These are phyloP conservation scores for Charanyca ferruginea DNA, from an alignment of 2,888 invertebrate species.

Conservation along the genomic window DNA sequence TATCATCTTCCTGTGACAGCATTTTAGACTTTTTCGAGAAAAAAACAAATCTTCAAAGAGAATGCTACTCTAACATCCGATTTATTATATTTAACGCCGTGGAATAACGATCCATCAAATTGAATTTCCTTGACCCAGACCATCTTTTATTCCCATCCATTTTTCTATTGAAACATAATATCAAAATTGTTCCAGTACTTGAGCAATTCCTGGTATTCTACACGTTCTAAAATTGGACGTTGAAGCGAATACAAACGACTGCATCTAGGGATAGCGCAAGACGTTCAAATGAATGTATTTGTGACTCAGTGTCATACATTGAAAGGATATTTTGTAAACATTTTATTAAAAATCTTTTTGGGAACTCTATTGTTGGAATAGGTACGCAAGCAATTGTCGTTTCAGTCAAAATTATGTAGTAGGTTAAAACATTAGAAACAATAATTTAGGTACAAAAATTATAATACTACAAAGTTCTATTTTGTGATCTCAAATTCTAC, in stretches of 20 bases:
- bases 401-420: too few relatives aligned
- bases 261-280: constrained; percentile 29
- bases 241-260: constrained; percentile 44
- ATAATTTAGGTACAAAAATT: too few relatives aligned
- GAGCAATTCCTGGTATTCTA: constrained; percentile 42
- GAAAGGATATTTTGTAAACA: constrained; percentile 2
- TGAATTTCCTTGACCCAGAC: constrained; percentile 33
- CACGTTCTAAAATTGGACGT: constrained; percentile 50
- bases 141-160: constrained; percentile 47
- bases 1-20: too few relatives aligned
- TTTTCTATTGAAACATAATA: constrained; percentile 65
- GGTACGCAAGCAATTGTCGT: not conserved
- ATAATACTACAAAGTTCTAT: too few relatives aligned
- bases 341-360: not conserved
- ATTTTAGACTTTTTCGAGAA: not conserved
- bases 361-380: not conserved
- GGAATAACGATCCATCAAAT: constrained; percentile 39
- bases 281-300: constrained; percentile 19
- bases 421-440: too few relatives aligned
- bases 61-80: not conserved
- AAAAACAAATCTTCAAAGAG: not conserved
- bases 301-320: constrained; percentile 21
- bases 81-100: constrained; percentile 25
- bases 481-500: too few relatives aligned
- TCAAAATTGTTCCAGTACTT: constrained; percentile 61